These are phyloP conservation scores for Drosophila sp. DNA, from an alignment of 1,140 invertebrate species.

Conservation along the genomic window DNA sequence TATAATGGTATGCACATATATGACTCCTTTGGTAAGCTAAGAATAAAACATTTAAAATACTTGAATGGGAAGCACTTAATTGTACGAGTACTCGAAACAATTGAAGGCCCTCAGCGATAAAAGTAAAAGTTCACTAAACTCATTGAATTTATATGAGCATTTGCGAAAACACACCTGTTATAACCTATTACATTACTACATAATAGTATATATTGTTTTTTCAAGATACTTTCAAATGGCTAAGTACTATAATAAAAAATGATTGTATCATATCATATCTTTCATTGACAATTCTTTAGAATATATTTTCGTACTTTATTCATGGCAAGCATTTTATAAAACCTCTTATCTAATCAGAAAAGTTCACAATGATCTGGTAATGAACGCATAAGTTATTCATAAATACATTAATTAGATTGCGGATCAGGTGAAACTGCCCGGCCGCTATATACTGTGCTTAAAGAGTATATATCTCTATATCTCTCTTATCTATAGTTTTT, in stretches of 20 bases:
- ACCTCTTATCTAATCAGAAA: background rate
- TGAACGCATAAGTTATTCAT: too few relatives aligned
- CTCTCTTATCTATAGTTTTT: background rate
- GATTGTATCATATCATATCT: too few relatives aligned
- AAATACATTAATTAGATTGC: background rate
- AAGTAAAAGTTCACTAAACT: constrained; percentile 21
- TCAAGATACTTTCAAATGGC: background rate
- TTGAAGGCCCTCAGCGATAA: background rate
- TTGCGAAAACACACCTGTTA: background rate
- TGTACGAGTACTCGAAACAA: background rate
- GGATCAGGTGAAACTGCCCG: too few relatives aligned
- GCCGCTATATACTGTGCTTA: background rate
- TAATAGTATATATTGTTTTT: background rate
- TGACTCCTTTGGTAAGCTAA: background rate
- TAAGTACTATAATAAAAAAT: too few relatives aligned
- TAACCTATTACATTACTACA: background rate
- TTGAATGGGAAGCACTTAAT: background rate
- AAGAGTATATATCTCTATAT: too few relatives aligned
- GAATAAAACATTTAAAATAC: constrained; percentile 7
- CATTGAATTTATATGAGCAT: background rate
- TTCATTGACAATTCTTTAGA: too few relatives aligned
- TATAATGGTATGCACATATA: too few relatives aligned
- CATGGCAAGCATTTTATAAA: too few relatives aligned
- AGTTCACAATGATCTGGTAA: background rate
- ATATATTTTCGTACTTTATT: too few relatives aligned